Conservation (phyloP, 2,113 vertebrate genomes). For the Australoheros scitulus region DNA sequence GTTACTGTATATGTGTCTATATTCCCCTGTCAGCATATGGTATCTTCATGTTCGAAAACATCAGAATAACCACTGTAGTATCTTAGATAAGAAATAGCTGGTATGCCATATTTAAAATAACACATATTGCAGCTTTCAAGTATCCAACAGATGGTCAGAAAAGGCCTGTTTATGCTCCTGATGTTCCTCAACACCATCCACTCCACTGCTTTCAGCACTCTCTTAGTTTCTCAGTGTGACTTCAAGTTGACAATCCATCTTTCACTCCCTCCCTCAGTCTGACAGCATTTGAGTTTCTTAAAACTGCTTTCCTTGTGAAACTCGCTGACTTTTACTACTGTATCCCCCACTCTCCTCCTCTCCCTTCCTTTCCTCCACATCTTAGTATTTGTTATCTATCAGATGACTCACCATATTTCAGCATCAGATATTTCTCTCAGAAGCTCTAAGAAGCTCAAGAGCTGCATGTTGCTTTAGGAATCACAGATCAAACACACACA, state of each 20-base stretch:
- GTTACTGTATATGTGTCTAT: too few relatives aligned
- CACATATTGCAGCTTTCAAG: neutral
- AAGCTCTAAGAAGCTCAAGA: constrained; percentile 48
- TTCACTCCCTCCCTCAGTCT: neutral
- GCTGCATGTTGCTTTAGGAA: constrained; percentile 51
- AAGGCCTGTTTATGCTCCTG: constrained; percentile 14
- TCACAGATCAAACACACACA: constrained; percentile 41
- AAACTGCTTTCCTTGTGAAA: constrained; percentile 22
- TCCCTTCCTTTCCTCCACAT: neutral
- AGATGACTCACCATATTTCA: constrained; percentile 70
- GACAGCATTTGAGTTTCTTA: constrained; percentile 17
- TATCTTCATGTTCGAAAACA: too few relatives aligned
- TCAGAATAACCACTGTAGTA: neutral
- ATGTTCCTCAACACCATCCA: neutral
- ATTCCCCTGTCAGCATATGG: too few relatives aligned
- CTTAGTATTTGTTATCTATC: constrained; percentile 58
- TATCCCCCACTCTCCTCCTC: neutral
- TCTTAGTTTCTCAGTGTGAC: neutral
- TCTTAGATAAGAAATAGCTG: neutral
- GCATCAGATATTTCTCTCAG: constrained; percentile 50
- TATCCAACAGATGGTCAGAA: neutral
- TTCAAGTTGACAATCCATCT: constrained; percentile 15
- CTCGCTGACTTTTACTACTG: constrained; percentile 11
- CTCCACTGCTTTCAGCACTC: neutral
- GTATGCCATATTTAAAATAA: neutral